Evolutionary conservation across 2,888 invertebrate genomes (phyloP).

Genomic region (Temnothorax ravouxi): DNA sequence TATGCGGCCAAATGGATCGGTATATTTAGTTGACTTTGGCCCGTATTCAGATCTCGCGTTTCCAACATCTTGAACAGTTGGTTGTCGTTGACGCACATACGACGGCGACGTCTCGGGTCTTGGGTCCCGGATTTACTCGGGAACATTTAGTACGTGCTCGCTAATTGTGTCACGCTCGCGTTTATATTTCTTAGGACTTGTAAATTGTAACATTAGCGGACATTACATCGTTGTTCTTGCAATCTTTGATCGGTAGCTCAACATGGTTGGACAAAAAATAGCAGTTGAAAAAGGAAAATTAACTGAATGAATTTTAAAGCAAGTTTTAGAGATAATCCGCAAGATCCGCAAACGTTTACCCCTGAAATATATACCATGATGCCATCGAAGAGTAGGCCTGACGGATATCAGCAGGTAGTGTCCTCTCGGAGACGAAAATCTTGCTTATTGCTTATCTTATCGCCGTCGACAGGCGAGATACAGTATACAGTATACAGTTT

Average conservation of each 20-base stretch:
- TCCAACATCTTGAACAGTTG: constrained; percentile 24
- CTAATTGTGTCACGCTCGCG: constrained; percentile 30
- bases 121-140: not conserved
- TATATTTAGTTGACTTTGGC: constrained; percentile 58
- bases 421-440: constrained; percentile 9
- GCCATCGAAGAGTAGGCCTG: not conserved
- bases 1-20: constrained; percentile 54
- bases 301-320: not conserved
- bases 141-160: constrained; percentile 27
- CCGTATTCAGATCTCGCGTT: constrained; percentile 35
- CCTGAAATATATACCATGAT: not conserved
- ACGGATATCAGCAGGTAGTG: not conserved
- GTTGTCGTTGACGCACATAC: constrained; percentile 20
- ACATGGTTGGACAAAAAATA: not conserved
- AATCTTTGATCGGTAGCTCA: not conserved
- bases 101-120: constrained; percentile 9
- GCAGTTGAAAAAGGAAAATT: not conserved
- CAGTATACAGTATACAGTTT: not conserved
- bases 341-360: not conserved
- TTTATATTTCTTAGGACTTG: not conserved
- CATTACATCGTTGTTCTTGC: not conserved
- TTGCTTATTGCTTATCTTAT: constrained; percentile 42
- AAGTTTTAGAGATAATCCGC: not conserved
- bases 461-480: not conserved
- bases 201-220: constrained; percentile 8